Base-by-base conservation (phyloP, 2,888 invertebrate genomes). In the Leucophenga maculata region DNA sequence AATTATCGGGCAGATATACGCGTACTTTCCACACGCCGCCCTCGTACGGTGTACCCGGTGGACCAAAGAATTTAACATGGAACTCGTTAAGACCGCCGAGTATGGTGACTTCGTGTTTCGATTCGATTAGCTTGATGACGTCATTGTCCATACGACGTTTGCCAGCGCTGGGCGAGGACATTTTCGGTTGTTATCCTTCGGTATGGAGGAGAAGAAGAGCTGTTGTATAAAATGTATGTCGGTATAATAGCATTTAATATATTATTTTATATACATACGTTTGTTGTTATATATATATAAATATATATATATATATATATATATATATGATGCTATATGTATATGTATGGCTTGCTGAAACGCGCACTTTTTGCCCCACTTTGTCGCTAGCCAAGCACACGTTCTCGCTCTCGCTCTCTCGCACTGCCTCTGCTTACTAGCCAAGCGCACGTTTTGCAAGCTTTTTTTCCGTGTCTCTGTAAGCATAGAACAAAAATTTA, bases 321-420 rank as follows among this genome's bases (percentile, higher is more conserved):
- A 3, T 39, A 39, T 39, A 39, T 39, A 39, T 39, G 1, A 6
- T 6, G 3, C 1, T 39, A 39, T 39, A 11, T 39, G 8, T 39
- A 39, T 39, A 11, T 11, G 1, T 39, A 26, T 26, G 26, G 39
- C 39, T 39, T 11, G 39, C 39, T 39, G 99, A 99, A 70, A 99
- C 99, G 75, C 99, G 93, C 50, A 99, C 98, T 88, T 98, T 97
- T 57, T 31, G 13, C 26, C 14, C 18, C 4, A 1, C 52, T 18
- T 3, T 6, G 2, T 52, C 14, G 1, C 39, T 39, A 39, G 39
- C 39, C 8, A 39, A 32, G 32, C 32, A 8, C 32, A 32, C 50
- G n/a, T 99, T 11, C 8, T 6, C 39, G 11, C 39, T 39, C 9
- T 39, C 39, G 20, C 20, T 31, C 3, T 11, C 14, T n/a, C 9